phyloP scores from a whole-genome alignment of 2,797 vertebrate species.

The Eptatretus atami region DNA sequence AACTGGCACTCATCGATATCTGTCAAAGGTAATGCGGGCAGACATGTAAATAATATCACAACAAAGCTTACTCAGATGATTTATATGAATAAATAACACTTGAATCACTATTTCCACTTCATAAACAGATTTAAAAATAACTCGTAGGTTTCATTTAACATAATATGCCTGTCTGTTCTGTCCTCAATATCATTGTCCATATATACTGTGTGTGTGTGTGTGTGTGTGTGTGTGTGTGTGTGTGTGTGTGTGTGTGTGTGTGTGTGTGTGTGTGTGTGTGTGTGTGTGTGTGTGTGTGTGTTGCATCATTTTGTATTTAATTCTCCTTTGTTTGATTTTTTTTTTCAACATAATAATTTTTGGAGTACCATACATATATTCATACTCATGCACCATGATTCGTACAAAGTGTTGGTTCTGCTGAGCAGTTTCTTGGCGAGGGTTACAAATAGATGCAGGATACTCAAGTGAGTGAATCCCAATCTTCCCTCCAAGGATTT shows the following conservation, averaged over 20 bases:
- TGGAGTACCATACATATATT: too few relatives aligned
- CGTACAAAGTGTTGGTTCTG: too few relatives aligned
- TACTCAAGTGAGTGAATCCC: too few relatives aligned
- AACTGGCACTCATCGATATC: conserved; percentile 78
- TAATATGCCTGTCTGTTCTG: conserved; percentile 7
- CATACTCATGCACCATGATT: too few relatives aligned
- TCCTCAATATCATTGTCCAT: conserved; percentile 2
- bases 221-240: background rate
- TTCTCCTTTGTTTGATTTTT: background rate
- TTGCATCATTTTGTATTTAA: background rate
- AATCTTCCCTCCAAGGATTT: too few relatives aligned
- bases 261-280: background rate
- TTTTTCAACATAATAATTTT: background rate
- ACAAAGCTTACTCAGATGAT: too few relatives aligned
- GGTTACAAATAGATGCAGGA: too few relatives aligned
- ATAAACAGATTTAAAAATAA: conserved; percentile 13
- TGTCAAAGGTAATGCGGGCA: conserved; percentile 12
- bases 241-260: background rate
- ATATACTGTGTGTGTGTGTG: background rate
- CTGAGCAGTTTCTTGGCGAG: too few relatives aligned
- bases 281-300: background rate
- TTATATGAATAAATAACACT: too few relatives aligned
- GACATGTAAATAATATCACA: too few relatives aligned
- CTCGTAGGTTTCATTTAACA: conserved; percentile 4
- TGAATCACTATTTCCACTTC: too few relatives aligned